Evolutionary conservation across 2,888 invertebrate species (phyloP).

Genomic region (Pedicia rivosa): DNA sequence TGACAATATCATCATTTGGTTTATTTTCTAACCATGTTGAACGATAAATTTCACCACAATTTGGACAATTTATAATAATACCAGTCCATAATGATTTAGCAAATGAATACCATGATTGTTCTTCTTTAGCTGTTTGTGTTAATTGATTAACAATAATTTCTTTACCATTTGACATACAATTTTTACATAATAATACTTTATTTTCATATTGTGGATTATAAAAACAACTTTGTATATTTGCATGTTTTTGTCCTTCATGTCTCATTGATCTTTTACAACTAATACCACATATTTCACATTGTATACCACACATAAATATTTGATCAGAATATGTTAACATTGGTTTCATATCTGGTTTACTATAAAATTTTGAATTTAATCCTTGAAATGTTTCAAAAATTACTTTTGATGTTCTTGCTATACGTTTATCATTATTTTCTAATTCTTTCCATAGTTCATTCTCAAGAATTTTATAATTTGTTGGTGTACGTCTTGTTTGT

Average conservation of each 20-base stretch:
- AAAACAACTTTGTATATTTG: constrained; percentile 28
- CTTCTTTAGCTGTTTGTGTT: constrained; percentile 15
- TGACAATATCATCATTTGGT: constrained; percentile 45
- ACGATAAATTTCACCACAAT: constrained; percentile 39
- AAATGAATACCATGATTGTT: constrained; percentile 46
- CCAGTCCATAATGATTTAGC: constrained; percentile 66
- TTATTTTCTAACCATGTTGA: constrained; percentile 72
- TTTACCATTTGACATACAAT: constrained; percentile 38
- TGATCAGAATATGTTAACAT: constrained; percentile 54
- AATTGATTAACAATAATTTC: constrained; percentile 17
- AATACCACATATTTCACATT: constrained; percentile 50
- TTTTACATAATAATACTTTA: constrained; percentile 45
- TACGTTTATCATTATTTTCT: constrained; percentile 51
- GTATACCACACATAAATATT: constrained; percentile 58
- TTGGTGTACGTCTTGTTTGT: constrained; percentile 34
- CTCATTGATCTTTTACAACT: constrained; percentile 51
- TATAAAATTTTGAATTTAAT: constrained; percentile 59
- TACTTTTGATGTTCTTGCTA: constrained; percentile 25
- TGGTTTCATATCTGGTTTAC: constrained; percentile 38
- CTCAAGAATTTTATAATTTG: constrained; percentile 43
- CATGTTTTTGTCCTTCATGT: constrained; percentile 46
- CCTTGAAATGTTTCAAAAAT: constrained; percentile 26
- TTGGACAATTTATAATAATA: constrained; percentile 57
- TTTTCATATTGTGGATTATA: constrained; percentile 66
- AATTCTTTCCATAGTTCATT: constrained; percentile 43